Conservation (phyloP, 2,113 vertebrate genomes). For the Scalopus aquaticus region DNA sequence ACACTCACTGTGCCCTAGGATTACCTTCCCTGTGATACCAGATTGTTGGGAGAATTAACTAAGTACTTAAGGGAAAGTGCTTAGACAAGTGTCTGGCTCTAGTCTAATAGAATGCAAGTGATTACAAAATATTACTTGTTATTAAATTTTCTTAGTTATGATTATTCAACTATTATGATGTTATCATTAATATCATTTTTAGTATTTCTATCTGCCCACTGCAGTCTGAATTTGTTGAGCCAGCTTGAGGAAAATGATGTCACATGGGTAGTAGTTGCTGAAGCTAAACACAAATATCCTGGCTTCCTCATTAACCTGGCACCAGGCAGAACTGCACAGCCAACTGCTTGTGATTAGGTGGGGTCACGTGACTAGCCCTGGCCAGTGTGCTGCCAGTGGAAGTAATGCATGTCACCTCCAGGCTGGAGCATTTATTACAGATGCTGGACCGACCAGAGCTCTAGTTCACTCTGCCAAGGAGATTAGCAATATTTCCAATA, state of each 20-base stretch:
- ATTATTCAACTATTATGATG: background rate
- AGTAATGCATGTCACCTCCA: background rate
- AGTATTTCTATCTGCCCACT: background rate
- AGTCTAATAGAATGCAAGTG: background rate
- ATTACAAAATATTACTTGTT: background rate
- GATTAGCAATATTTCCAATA: background rate
- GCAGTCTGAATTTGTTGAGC: background rate
- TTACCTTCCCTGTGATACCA: background rate
- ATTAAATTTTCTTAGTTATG: background rate
- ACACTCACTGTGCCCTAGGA: background rate
- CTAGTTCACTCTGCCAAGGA: background rate
- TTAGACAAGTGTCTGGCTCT: background rate
- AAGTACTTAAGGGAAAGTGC: background rate
- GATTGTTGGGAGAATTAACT: background rate
- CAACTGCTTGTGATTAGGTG: too few species aligned
- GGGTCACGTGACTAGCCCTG: background rate
- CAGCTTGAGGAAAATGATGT: background rate
- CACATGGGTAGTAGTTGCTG: accelerated
- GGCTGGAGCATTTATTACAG: background rate
- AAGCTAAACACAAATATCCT: background rate
- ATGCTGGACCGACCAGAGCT: background rate
- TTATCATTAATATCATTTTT: background rate
- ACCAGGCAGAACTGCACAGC: background rate
- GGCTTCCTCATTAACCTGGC: background rate
- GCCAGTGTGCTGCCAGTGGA: background rate